Conservation (phyloP, 2,888 invertebrate species). For the Cerastis leucographa region DNA sequence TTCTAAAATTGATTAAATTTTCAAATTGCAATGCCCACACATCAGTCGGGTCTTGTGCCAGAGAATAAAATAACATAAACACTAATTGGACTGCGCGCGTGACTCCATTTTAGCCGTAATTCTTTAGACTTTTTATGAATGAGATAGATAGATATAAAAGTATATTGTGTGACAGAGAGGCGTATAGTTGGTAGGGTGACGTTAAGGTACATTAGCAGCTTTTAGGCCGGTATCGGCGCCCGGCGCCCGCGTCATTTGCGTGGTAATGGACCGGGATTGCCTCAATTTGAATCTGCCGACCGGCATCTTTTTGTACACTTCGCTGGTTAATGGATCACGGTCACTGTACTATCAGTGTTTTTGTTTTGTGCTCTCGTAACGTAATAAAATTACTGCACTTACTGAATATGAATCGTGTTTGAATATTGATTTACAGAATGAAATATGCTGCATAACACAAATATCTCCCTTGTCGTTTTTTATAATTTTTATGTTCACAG, state of each 20-base stretch:
- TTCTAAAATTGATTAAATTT: conserved; percentile 61
- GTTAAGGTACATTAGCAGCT: conserved; percentile 84
- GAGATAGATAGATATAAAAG: conserved; percentile 68
- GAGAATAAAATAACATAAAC: conserved; percentile 69
- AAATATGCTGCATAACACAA: conserved; percentile 7
- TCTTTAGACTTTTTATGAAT: conserved; percentile 73
- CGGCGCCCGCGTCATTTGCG: conserved; percentile 84
- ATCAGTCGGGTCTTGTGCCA: conserved; percentile 42
- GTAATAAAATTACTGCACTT: conserved; percentile 37
- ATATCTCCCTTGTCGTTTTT: conserved; percentile 17
- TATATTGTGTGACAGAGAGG: conserved; percentile 70
- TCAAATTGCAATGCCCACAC: conserved; percentile 49
- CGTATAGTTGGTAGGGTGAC: conserved; percentile 71
- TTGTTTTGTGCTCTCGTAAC: conserved; percentile 53
- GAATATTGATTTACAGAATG: conserved; percentile 31
- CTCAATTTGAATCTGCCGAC: conserved; percentile 83
- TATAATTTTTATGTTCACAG: conserved; percentile 12
- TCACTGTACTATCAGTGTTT: conserved; percentile 42
- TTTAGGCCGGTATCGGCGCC: conserved; percentile 81
- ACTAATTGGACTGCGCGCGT: conserved; percentile 82
- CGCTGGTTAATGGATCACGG: conserved; percentile 77
- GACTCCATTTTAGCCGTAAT: conserved; percentile 80
- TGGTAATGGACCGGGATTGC: conserved; percentile 84
- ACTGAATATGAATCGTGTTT: conserved; percentile 40
- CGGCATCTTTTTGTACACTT: conserved; percentile 75